phyloP scores from a whole-genome alignment of 2,888 invertebrate species.

The Parnassius apollo region DNA sequence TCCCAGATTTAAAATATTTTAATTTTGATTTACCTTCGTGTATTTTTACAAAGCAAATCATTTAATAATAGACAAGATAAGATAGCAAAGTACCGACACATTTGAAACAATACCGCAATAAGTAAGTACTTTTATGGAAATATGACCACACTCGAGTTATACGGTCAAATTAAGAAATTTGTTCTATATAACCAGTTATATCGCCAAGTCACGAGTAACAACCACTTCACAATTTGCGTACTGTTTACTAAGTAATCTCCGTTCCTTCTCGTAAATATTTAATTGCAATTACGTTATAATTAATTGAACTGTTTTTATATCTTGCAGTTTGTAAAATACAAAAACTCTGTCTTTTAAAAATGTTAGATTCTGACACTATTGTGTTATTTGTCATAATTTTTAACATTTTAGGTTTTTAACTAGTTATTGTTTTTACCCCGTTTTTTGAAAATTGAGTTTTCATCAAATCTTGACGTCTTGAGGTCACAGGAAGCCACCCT shows the following conservation, averaged over 20 bases:
- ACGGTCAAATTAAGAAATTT: slow-evolving; percentile 41
- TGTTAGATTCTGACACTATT: no score
- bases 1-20: no score
- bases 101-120: slow-evolving; percentile 2
- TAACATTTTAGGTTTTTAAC: no score
- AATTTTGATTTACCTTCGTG: no score
- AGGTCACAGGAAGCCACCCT: no score
- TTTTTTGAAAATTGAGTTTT: no score
- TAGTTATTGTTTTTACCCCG: no score
- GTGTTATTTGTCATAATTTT: no score
- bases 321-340: no score
- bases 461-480: no score
- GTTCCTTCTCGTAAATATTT: slow-evolving; percentile 8
- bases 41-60: neutral
- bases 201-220: slow-evolving; percentile 32
- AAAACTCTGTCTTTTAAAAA: no score
- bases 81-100: neutral
- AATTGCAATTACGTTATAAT: neutral
- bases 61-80: neutral
- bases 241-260: slow-evolving; percentile 22
- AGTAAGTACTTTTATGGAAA: slow-evolving; percentile 28
- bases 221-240: slow-evolving; percentile 11
- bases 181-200: slow-evolving; percentile 37
- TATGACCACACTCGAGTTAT: slow-evolving; percentile 32
- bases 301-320: no score